phyloP scores from a whole-genome alignment of 2,113 vertebrate species.

The Marmota monax region DNA sequence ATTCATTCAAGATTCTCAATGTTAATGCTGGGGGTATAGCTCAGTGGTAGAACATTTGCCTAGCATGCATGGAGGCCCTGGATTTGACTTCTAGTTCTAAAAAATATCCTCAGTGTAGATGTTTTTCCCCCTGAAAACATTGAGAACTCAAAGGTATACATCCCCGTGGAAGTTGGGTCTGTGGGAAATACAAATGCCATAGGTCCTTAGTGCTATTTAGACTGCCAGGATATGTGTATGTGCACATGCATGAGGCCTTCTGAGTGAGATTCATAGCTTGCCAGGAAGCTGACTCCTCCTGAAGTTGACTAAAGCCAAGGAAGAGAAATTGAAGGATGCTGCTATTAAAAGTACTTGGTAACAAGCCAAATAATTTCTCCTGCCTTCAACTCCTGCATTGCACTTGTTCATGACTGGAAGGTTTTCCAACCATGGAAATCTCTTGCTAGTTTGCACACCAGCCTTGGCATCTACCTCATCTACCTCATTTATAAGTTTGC shows the following conservation, averaged over 20 bases:
- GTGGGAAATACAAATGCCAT: background rate
- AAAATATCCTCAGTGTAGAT: background rate
- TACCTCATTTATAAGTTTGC: background rate
- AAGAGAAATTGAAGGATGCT: constrained; percentile 52
- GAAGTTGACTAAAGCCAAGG: background rate
- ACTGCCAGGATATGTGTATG: background rate
- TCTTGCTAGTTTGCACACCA: background rate
- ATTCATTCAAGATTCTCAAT: background rate
- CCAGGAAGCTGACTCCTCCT: background rate
- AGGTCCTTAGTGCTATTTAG: background rate
- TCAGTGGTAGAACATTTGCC: background rate
- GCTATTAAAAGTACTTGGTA: constrained; percentile 55
- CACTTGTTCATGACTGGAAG: background rate
- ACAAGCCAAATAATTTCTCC: constrained; percentile 55
- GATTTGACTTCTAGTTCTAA: background rate
- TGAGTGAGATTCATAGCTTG: background rate
- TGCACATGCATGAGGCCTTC: rapidly evolving
- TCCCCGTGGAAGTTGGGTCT: background rate
- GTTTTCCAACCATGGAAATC: background rate
- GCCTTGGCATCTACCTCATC: background rate
- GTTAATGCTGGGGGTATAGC: background rate
- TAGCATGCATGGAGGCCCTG: background rate
- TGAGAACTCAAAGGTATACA: background rate
- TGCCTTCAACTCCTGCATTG: background rate
- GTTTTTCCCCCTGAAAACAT: no score